These are phyloP conservation scores for Dolichopus griseipennis DNA, from an alignment of 2,888 invertebrate genomes.

Conservation along the genomic window DNA sequence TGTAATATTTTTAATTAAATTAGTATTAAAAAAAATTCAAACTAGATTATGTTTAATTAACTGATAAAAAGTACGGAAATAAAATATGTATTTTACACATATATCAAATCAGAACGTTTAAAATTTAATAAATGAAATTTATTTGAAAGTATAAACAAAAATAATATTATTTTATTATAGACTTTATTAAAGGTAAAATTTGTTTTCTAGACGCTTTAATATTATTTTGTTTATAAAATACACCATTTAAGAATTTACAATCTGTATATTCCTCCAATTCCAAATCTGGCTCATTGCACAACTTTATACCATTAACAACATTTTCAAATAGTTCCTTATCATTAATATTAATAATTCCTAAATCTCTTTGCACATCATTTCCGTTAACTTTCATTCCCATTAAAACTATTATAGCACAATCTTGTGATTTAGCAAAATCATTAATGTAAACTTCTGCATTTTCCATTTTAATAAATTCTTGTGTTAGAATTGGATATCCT, in stretches of 20 bases:
- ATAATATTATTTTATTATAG: slow-evolving; percentile 33
- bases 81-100: too few species aligned
- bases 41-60: too few species aligned
- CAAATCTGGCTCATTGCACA: slow-evolving; percentile 25
- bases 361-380: slow-evolving; percentile 49
- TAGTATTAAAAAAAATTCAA: too few species aligned
- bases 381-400: slow-evolving; percentile 53
- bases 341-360: slow-evolving; percentile 46
- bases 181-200: slow-evolving; percentile 54
- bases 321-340: slow-evolving; percentile 28
- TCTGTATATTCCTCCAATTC: slow-evolving; percentile 39
- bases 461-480: slow-evolving; percentile 29
- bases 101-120: too few species aligned
- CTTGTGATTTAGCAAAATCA: slow-evolving; percentile 44
- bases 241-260: slow-evolving; percentile 40
- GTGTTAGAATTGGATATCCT: slow-evolving; percentile 40
- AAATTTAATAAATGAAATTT: too few species aligned
- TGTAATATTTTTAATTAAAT: too few species aligned
- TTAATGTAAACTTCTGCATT: slow-evolving; percentile 46
- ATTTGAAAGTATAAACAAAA: too few species aligned
- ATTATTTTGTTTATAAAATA: slow-evolving; percentile 52
- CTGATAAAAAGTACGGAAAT: too few species aligned
- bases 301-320: slow-evolving; percentile 28
- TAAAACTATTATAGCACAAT: slow-evolving; percentile 47
- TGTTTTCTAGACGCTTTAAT: slow-evolving; percentile 58